These are phyloP conservation scores for Diplolepis rosae DNA, from an alignment of 2,888 invertebrate species.

Conservation along the genomic window DNA sequence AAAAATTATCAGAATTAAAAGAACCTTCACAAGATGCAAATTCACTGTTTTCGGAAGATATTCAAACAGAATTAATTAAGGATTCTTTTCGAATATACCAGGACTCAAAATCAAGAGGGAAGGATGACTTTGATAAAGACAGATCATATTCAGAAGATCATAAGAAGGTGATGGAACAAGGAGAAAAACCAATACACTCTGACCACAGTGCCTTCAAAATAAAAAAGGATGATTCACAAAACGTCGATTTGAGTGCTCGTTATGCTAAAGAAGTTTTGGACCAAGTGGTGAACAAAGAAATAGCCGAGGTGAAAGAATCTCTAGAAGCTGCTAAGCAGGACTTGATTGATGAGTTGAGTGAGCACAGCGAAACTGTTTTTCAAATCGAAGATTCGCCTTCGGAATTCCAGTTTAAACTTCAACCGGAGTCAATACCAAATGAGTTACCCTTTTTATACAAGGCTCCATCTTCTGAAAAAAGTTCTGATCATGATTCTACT, in stretches of 20 bases:
- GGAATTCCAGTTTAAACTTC: conserved; percentile 82
- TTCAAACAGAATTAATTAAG: background rate
- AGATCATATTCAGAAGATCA: conserved; percentile 55
- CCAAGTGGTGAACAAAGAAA: conserved; percentile 80
- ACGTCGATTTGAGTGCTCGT: conserved; percentile 67
- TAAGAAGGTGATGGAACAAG: conserved; percentile 58
- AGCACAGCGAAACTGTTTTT: conserved; percentile 76
- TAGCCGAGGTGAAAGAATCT: conserved; percentile 83
- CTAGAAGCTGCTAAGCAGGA: conserved; percentile 82
- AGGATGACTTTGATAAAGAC: conserved; percentile 46
- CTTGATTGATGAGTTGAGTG: conserved; percentile 81
- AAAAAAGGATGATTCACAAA: conserved; percentile 64
- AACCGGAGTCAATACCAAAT: conserved; percentile 78
- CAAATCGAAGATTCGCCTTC: conserved; percentile 81
- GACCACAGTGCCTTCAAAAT: conserved; percentile 75
- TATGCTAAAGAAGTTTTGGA: conserved; percentile 70
- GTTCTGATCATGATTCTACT: conserved; percentile 58
- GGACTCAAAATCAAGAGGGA: background rate
- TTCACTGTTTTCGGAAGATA: conserved; percentile 32
- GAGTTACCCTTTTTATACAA: conserved; percentile 75
- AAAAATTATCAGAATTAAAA: background rate
- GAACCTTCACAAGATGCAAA: conserved; percentile 19
- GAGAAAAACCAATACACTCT: conserved; percentile 58
- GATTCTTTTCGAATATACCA: no score
- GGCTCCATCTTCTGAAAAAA: conserved; percentile 69